These are phyloP conservation scores for Anthophora plumipes DNA, from an alignment of 2,888 invertebrate genomes.

Conservation along the genomic window DNA sequence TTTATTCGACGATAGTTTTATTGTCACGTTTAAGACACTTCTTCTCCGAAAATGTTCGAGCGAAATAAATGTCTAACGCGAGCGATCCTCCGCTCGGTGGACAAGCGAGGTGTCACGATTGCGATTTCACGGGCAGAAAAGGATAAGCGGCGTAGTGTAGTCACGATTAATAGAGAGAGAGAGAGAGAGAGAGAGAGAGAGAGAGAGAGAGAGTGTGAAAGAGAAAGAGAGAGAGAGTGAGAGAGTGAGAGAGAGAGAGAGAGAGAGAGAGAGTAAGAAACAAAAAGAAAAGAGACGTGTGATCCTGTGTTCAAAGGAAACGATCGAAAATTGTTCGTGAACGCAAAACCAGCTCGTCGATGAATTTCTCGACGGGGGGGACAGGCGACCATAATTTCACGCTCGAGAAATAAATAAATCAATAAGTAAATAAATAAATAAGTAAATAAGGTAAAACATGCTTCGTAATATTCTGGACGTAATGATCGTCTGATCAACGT, in stretches of 20 bases:
- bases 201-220: slow-evolving; percentile 59
- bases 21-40: too few relatives aligned
- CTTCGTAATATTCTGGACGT: slow-evolving; percentile 52
- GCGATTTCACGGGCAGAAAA: not conserved
- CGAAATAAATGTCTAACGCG: slow-evolving; percentile 47
- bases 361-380: slow-evolving; percentile 13
- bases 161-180: slow-evolving; percentile 60
- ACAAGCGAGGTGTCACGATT: slow-evolving; percentile 43
- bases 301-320: slow-evolving; percentile 83
- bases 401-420: not conserved
- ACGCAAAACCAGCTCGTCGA: slow-evolving; percentile 53
- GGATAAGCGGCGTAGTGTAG: slow-evolving; percentile 59
- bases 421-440: too few relatives aligned
- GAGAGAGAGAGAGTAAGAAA: slow-evolving; percentile 59
- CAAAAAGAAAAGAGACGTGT: slow-evolving; percentile 71
- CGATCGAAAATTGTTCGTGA: slow-evolving; percentile 66
- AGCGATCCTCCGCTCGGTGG: slow-evolving; percentile 30
- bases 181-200: slow-evolving; percentile 65
- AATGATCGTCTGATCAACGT: not conserved
- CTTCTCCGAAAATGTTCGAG: too few relatives aligned
- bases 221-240: slow-evolving; percentile 70
- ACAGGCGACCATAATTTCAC: slow-evolving; percentile 24
- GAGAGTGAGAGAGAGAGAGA: slow-evolving; percentile 64
- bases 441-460: slow-evolving; percentile 50
- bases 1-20: too few relatives aligned